These are phyloP conservation scores for Drosophila ezoana DNA, from an alignment of 2,888 invertebrate genomes.

Conservation along the genomic window DNA sequence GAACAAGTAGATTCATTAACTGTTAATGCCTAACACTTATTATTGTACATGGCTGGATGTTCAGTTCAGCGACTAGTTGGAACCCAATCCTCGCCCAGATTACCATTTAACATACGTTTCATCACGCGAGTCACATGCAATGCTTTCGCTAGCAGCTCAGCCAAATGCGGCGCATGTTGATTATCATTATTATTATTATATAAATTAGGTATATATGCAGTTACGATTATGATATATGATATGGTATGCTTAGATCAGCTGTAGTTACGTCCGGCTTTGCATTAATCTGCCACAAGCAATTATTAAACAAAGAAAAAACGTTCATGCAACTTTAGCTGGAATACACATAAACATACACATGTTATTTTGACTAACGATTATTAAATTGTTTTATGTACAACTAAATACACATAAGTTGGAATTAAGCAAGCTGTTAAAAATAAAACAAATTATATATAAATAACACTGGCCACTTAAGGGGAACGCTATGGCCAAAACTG, in stretches of 20 bases:
- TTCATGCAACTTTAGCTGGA: too few relatives aligned
- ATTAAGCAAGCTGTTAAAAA: neutral
- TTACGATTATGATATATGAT: too few relatives aligned
- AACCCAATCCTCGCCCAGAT: slow-evolving; percentile 16
- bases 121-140: neutral
- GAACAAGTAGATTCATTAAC: neutral
- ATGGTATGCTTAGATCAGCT: too few relatives aligned
- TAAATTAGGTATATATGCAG: neutral
- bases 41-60: neutral
- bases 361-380: too few relatives aligned
- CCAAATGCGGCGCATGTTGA: neutral
- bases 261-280: too few relatives aligned
- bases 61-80: slow-evolving; percentile 2
- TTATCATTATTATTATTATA: neutral
- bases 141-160: too few relatives aligned
- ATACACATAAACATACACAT: neutral
- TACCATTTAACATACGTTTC: neutral
- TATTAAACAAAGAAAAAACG: too few relatives aligned
- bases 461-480: neutral
- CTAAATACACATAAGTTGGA: neutral
- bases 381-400: neutral
- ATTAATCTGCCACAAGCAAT: too few relatives aligned
- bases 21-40: neutral
- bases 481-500: neutral
- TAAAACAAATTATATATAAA: neutral